Evolutionary conservation across 2,888 invertebrate species (phyloP), one percentile per base, ranked within the genome.

Genomic region (Hirtodrosophila histrioides): DNA sequence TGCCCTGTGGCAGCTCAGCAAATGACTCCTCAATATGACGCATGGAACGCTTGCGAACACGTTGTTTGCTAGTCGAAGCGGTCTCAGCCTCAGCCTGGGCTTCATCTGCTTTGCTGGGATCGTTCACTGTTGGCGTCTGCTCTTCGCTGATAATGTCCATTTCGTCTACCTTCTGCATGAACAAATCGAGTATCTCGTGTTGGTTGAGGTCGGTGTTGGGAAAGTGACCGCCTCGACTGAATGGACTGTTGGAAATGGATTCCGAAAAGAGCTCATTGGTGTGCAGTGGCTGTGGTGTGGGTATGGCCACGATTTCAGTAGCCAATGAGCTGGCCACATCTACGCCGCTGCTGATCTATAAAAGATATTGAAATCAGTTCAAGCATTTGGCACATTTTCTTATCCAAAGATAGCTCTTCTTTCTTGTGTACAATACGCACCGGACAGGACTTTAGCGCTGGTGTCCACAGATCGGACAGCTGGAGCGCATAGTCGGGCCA

Each of bases 401-500:
- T 17, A 17, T 17, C 2, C 17, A 17, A 17, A 17, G 17, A 17
- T 17, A 17, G 17, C 17, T 17, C 1, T 17, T 17, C 17, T 17
- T 17, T 17, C 17, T 2, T 24, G 6, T 11, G 9, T 3, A 6
- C 1, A 9, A 7, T 36, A 62, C 62, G 12, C 64, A 95, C 93
- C 11, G 96, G 96, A 77, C 95, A 95, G 4, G 95, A 94, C 89
- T 95, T 94, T 89, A 96, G 93, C 7, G 96, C 95, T 0, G 96
- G 95, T 2, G 95, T 94, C 96, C 97, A 97, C 51, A 97, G 93
- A 4, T 97, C 98, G 10, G 97, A 96, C 81, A 97, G 92, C 89
- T 96, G 93, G 37, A 98, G 92, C 0, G 98, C 95, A 39, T 95
- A 94, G 80, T 95, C 94, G 0, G 96, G 95, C 98, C 98, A 99